Percentiles rank a stretch among this genome's conserved stretches.
phyloP scores from a whole-genome alignment of 2,797 vertebrate species.

The Eleutherodactylus coqui region DNA sequence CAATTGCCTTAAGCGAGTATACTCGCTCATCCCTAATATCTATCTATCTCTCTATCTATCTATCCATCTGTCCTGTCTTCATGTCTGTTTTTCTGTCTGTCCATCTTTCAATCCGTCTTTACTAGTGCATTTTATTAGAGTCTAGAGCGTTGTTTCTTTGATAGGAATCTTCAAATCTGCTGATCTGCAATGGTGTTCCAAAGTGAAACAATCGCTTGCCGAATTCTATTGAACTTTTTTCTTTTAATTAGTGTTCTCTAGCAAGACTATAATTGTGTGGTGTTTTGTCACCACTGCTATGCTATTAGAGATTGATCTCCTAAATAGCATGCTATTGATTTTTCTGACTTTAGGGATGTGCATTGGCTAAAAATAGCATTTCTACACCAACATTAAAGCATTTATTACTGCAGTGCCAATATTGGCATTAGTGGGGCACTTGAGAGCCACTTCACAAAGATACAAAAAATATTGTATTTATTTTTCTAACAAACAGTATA shows the following conservation, averaged over 20 bases:
- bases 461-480: no score
- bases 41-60: neutral
- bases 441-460: neutral
- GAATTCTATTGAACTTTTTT: neutral
- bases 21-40: no score
- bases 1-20: no score
- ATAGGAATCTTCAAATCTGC: neutral
- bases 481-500: no score
- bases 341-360: neutral
- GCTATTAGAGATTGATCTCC: neutral
- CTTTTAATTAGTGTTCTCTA: neutral
- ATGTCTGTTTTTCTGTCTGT: neutral
- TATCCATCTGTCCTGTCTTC: neutral
- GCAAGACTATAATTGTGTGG: neutral
- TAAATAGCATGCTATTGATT: neutral
- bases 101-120: neutral
- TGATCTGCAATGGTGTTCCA: neutral
- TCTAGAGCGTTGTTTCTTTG: no score
- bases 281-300: neutral
- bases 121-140: neutral
- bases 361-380: neutral
- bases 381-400: neutral
- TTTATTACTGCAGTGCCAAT: neutral
- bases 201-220: neutral
- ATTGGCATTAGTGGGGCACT: neutral